Conservation (phyloP, 2,113 vertebrate species). For the Xiphorhynchus elegans region DNA sequence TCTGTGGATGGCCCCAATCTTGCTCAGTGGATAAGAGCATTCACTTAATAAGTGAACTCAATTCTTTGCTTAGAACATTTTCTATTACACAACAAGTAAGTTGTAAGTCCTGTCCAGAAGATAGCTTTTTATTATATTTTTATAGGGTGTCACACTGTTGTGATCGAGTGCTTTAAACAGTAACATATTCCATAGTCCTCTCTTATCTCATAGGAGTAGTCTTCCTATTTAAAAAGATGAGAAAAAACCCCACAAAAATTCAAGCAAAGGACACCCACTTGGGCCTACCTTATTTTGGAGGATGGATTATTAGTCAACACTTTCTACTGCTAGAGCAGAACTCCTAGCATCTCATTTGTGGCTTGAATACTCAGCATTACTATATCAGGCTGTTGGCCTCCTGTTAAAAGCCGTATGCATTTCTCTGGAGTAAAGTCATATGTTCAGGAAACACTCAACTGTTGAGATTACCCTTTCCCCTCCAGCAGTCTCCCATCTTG, state of each 20-base stretch:
- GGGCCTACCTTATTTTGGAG: background rate
- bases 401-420: background rate
- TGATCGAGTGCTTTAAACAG: background rate
- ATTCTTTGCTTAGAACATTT: background rate
- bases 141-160: background rate
- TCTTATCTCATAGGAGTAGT: background rate
- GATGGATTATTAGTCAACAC: background rate
- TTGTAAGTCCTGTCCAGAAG: background rate
- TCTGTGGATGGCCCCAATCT: background rate
- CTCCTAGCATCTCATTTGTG: background rate
- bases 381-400: background rate
- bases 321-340: background rate
- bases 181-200: background rate
- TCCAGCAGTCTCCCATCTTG: background rate
- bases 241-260: background rate
- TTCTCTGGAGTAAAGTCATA: background rate
- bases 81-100: background rate
- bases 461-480: background rate
- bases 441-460: accelerated
- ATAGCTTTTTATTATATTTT: background rate
- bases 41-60: background rate
- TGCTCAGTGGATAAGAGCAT: background rate
- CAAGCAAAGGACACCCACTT: background rate
- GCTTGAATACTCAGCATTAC: background rate
- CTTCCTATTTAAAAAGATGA: background rate